phyloP scores from a whole-genome alignment of 2,113 vertebrate genomes.

The Antechinus stuartii region DNA sequence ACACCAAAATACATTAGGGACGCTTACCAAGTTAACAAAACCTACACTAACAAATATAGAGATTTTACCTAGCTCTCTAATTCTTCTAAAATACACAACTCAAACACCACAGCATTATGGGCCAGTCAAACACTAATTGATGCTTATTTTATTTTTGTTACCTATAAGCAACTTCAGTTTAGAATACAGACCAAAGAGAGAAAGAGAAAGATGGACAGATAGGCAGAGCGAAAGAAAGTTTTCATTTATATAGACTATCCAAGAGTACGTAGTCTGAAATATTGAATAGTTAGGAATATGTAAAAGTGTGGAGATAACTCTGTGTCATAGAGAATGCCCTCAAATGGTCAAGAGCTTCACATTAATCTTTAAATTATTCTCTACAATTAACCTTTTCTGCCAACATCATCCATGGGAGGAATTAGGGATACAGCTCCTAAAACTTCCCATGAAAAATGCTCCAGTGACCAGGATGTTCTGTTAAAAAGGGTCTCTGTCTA shows the following conservation, averaged over 20 bases:
- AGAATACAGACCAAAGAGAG: neutral
- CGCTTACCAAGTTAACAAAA: neutral
- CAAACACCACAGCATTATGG: neutral
- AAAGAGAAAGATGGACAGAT: too few relatives aligned
- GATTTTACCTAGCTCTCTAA: neutral
- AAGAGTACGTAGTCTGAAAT: neutral
- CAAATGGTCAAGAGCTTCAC: neutral
- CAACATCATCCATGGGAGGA: neutral
- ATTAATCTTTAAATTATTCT: neutral
- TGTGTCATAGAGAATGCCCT: neutral
- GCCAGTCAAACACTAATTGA: neutral
- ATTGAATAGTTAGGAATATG: neutral
- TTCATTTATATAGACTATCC: neutral
- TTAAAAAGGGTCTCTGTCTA: neutral
- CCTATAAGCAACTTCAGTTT: neutral
- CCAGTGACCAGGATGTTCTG: neutral
- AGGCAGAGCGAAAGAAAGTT: neutral
- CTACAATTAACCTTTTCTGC: neutral
- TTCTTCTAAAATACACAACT: neutral
- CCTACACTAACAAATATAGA: neutral
- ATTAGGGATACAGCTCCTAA: neutral
- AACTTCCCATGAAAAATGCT: neutral
- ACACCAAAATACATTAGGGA: neutral
- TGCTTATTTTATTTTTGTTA: neutral
- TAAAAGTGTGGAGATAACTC: neutral